Evolutionary conservation across 2,888 invertebrate species (phyloP).

Genomic region (Andrena bicolor): DNA sequence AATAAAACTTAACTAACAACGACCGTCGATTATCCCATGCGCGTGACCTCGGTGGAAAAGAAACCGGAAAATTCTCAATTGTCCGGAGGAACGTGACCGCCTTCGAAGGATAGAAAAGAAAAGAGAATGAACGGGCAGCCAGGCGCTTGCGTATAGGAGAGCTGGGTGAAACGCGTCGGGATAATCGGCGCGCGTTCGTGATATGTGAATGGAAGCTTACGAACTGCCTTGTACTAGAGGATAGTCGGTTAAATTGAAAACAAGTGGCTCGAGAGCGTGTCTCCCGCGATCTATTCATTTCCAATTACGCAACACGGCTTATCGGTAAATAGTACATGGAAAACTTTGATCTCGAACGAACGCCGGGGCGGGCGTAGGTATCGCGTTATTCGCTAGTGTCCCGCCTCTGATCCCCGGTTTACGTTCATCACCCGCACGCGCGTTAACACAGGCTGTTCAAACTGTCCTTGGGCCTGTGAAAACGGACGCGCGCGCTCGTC

Average conservation of each 20-base stretch:
- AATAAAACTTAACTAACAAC: slow-evolving; percentile 68
- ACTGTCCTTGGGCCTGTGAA: slow-evolving; percentile 10
- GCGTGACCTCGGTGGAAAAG: slow-evolving; percentile 36
- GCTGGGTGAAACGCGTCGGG: slow-evolving; percentile 37
- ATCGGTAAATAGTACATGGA: slow-evolving; percentile 39
- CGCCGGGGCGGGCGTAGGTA: neutral
- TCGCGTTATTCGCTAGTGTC: slow-evolving; percentile 33
- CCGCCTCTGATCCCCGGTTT: neutral
- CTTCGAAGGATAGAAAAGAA: slow-evolving; percentile 5
- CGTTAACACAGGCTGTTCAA: slow-evolving; percentile 21
- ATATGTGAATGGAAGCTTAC: slow-evolving; percentile 77
- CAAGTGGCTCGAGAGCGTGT: slow-evolving; percentile 33
- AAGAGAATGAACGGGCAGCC: neutral
- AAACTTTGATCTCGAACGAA: slow-evolving; percentile 18
- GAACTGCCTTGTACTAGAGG: slow-evolving; percentile 73
- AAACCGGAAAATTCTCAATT: slow-evolving; percentile 39
- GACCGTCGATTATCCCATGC: slow-evolving; percentile 62
- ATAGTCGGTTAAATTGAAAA: slow-evolving; percentile 65
- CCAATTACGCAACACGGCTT: slow-evolving; percentile 19
- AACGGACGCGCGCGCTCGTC: slow-evolving; percentile 18
- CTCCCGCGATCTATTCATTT: slow-evolving; percentile 38
- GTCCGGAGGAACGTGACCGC: slow-evolving; percentile 49
- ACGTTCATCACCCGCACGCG: neutral
- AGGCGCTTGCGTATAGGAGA: neutral
- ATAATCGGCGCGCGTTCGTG: slow-evolving; percentile 66